Evolutionary conservation across 2,797 vertebrate species (phyloP).

Genomic region (Sciurus vulgaris): DNA sequence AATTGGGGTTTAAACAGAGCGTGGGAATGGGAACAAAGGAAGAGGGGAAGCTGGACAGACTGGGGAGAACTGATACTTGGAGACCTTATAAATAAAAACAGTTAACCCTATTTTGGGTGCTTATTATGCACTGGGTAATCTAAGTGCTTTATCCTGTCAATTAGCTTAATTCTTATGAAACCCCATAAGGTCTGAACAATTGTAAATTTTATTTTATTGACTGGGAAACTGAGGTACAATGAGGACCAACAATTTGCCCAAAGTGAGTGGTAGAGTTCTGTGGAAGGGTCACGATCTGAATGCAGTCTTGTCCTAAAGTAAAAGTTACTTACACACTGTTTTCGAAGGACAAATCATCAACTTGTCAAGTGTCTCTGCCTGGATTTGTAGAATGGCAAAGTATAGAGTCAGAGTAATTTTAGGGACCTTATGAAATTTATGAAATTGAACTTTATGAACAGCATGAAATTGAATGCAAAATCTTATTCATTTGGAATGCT

Average conservation of each 20-base stretch:
- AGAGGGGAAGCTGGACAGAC: neutral
- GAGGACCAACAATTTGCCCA: neutral
- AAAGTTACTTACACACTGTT: neutral
- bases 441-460: too few relatives aligned
- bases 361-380: neutral
- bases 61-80: neutral
- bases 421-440: neutral
- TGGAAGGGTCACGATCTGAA: neutral
- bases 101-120: neutral
- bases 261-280: neutral
- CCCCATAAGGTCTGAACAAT: neutral
- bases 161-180: neutral
- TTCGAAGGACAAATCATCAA: neutral
- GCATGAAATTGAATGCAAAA: neutral
- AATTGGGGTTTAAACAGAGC: neutral
- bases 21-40: neutral
- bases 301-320: neutral
- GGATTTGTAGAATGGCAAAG: neutral
- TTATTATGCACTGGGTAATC: neutral
- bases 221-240: neutral
- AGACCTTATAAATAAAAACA: neutral
- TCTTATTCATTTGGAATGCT: neutral
- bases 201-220: constrained; percentile 33
- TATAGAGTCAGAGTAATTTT: neutral
- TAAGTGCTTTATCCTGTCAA: neutral